Evolutionary conservation across 1,140 invertebrate species (phyloP).

Genomic region (Pseudomyrmex dendroicus): DNA sequence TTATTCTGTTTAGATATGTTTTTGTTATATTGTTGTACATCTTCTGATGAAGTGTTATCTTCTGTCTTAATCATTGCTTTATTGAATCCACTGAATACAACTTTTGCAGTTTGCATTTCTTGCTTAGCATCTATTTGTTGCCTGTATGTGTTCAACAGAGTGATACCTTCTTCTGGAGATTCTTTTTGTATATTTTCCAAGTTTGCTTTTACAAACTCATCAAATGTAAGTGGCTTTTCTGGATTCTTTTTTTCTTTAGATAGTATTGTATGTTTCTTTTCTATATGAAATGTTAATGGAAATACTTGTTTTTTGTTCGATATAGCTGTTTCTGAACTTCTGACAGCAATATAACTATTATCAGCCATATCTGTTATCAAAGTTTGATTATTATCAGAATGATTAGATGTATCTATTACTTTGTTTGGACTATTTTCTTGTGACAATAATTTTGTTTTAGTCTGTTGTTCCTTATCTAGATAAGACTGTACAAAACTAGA

Average conservation of each 20-base stretch:
- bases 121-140: constrained; percentile 26
- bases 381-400: neutral
- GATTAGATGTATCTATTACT: neutral
- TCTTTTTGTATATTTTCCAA: constrained; percentile 20
- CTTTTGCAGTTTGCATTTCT: neutral
- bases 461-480: constrained; percentile 21
- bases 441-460: neutral
- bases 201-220: constrained; percentile 66
- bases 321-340: neutral
- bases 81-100: neutral
- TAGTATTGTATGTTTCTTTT: neutral
- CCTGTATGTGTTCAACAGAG: constrained; percentile 50
- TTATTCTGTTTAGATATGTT: neutral
- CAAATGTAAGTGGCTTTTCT: constrained; percentile 34
- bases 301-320: neutral
- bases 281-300: neutral
- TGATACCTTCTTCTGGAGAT: constrained; percentile 34
- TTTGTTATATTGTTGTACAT: neutral
- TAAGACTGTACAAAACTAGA: constrained; percentile 63
- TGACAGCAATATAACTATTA: neutral
- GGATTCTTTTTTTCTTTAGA: neutral
- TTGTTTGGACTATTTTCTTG: neutral
- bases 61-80: neutral
- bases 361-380: neutral
- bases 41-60: neutral